These are phyloP conservation scores for Leistus spinibarbis DNA, from an alignment of 2,888 invertebrate genomes.

Conservation along the genomic window DNA sequence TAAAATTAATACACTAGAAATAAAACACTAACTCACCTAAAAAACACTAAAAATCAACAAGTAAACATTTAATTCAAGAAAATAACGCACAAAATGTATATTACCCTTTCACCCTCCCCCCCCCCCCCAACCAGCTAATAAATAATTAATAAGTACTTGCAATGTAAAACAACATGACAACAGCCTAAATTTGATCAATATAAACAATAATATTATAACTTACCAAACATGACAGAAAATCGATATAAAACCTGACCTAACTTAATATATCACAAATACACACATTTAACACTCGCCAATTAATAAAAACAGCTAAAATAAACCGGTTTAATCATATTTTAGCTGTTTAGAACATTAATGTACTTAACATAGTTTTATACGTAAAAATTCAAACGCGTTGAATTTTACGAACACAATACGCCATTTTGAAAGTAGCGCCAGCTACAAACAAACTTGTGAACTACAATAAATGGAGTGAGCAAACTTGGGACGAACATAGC, in stretches of 20 bases:
- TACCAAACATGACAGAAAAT: slow-evolving; percentile 6
- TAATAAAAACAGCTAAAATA: background rate
- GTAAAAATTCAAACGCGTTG: background rate
- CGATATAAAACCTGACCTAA: slow-evolving; percentile 9
- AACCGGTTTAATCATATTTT: background rate
- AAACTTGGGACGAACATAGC: background rate
- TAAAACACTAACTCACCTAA: background rate
- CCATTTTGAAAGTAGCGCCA: slow-evolving; percentile 1
- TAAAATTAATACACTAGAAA: background rate
- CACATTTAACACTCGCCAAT: background rate
- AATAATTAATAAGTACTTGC: background rate
- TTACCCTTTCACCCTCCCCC: background rate
- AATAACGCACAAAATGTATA: background rate
- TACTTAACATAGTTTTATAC: background rate
- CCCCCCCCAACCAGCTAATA: too few species aligned
- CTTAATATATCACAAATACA: background rate
- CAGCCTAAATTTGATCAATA: background rate
- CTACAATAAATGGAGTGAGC: background rate
- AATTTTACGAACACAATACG: background rate
- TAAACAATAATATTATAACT: slow-evolving; percentile 8
- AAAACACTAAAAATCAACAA: background rate
- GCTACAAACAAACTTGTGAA: background rate
- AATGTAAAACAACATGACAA: background rate
- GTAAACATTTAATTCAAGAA: background rate
- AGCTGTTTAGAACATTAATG: background rate